Base-by-base conservation (phyloP, 2,797 vertebrate species). In the Scolopax bukidnonensis region DNA sequence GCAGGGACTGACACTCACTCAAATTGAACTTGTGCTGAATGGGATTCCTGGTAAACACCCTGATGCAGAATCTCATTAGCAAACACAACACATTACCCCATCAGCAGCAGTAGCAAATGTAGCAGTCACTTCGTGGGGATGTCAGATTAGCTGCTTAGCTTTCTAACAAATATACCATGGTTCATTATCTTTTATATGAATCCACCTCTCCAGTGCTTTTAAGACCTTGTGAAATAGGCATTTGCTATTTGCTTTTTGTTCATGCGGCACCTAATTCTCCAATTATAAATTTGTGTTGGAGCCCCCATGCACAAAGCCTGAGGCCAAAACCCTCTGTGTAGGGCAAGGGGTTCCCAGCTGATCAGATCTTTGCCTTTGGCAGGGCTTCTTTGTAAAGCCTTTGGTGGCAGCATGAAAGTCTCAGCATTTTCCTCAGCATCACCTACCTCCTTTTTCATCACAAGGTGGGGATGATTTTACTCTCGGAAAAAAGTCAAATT, bases 91-190 rank as follows among this genome's bases (percentile, higher is more conserved):
- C 95, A 48, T 16, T 56, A 69, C 69, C 85, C 74, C 7, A 0
- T 38, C 68, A 84, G 84, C 81, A 64, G 79, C 81, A 68, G 71
- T 4, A 57, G 77, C 92, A 74, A 61, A 65, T 47, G 21, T 77
- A 91, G 89, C 73, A 79, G 89, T n/a, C 3, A 4, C 73, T 86
- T 89, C 27, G 2, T 12, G 2, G 64, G 12, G 9, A 53, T 63
- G 88, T 82, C 96, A 89, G 84, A 84, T 84, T 82, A 94, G 88
- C 92, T 89, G 81, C 89, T 93, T 90, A 87, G 86, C 93, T 87
- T 86, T 64, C 92, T 94, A 90, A 93, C 90, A 93, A 93, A 96
- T 90, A 83, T 40, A 87, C 89, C 84, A 84, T 1, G 84, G 50
- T 63, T 96, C 90, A 84, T 94, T 94, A 93, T 93, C 84, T 83